These are phyloP conservation scores for Aphis gossypii DNA, from an alignment of 1,140 invertebrate genomes.

Conservation along the genomic window DNA sequence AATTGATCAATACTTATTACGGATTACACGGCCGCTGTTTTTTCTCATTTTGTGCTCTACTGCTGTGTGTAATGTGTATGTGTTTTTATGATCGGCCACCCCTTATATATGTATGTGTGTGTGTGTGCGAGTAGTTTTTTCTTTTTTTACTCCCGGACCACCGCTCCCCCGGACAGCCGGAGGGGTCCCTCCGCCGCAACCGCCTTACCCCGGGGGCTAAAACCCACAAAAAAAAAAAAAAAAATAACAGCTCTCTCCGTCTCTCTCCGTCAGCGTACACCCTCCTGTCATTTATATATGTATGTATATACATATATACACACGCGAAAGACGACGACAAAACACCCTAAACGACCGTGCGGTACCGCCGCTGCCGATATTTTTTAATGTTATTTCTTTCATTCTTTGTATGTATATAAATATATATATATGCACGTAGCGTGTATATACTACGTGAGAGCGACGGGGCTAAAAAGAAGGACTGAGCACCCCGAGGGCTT, in stretches of 20 bases:
- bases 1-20: slow-evolving; percentile 58
- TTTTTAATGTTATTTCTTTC: slow-evolving; percentile 58
- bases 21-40: slow-evolving; percentile 58
- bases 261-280: not conserved
- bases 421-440: not conserved
- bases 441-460: not conserved
- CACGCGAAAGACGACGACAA: slow-evolving; percentile 43
- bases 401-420: slow-evolving; percentile 11
- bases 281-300: slow-evolving; percentile 6
- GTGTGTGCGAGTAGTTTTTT: slow-evolving; percentile 3
- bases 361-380: slow-evolving; percentile 14
- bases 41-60: slow-evolving; percentile 55
- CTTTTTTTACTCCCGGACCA: slow-evolving; percentile 46
- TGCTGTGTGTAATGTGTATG: slow-evolving; percentile 50
- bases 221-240: slow-evolving; percentile 50
- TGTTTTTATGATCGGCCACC: slow-evolving; percentile 57
- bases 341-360: slow-evolving; percentile 55
- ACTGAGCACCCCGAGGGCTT: slow-evolving; percentile 16
- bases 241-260: not conserved
- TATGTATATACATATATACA: not conserved
- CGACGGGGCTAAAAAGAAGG: slow-evolving; percentile 28
- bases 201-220: slow-evolving; percentile 39
- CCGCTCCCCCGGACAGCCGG: not conserved
- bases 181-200: not conserved
- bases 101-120: not conserved